These are phyloP conservation scores for Ornithoptera priamus DNA, from an alignment of 2,888 invertebrate genomes.

Conservation along the genomic window DNA sequence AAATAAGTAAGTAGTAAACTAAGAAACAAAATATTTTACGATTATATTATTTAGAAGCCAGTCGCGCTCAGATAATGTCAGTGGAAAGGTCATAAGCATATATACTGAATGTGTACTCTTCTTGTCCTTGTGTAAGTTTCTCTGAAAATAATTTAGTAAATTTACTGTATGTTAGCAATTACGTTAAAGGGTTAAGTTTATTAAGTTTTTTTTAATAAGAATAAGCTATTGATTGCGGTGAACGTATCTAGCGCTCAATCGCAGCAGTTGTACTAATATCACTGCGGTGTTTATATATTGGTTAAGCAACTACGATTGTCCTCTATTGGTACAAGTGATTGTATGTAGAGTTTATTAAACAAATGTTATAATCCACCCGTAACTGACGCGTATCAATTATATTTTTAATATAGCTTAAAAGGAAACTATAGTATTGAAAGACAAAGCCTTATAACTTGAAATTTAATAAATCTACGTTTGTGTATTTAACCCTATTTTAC, in stretches of 20 bases:
- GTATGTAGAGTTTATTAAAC: conserved; percentile 1
- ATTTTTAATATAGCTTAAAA: not conserved
- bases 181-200: no score
- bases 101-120: no score
- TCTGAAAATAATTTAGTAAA: no score
- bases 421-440: not conserved
- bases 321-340: conserved; percentile 3
- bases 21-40: not conserved
- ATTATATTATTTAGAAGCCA: conserved; percentile 13
- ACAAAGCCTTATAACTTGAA: not conserved
- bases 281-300: not conserved
- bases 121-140: no score
- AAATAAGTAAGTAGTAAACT: conserved; percentile 8
- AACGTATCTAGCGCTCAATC: not conserved
- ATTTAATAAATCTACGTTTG: not conserved
- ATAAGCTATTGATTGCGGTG: no score
- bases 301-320: not conserved
- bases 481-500: not conserved
- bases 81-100: conserved; percentile 16
- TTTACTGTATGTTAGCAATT: no score
- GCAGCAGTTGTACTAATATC: not conserved
- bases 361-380: not conserved
- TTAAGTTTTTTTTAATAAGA: no score
- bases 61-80: conserved; percentile 10
- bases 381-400: not conserved